phyloP scores from a whole-genome alignment of 1,140 invertebrate genomes.

The Drosophila grimshawi region DNA sequence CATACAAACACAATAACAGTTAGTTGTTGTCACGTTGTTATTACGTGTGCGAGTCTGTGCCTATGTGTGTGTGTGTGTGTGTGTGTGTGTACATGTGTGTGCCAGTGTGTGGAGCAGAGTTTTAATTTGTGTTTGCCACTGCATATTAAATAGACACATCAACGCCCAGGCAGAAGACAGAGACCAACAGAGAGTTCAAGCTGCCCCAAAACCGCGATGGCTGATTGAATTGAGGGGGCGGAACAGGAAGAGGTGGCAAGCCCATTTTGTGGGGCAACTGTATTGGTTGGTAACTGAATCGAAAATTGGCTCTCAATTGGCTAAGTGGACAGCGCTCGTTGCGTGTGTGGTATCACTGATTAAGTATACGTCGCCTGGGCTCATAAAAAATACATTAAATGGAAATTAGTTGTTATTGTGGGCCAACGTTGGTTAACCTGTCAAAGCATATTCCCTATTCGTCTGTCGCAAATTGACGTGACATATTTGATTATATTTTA shows the following conservation, averaged over 20 bases:
- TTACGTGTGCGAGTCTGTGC: constrained; percentile 23
- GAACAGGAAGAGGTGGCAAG: constrained; percentile 2
- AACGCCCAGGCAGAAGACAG: constrained; percentile 3
- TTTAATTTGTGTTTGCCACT: constrained; percentile 72
- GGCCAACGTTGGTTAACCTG: constrained; percentile 8
- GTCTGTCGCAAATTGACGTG: constrained; percentile 11
- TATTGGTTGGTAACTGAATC: constrained; percentile 6
- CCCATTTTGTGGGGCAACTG: constrained; percentile 41
- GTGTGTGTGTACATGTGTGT: no score
- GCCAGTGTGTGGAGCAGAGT: constrained; percentile 36
- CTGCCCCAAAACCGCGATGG: constrained; percentile 1
- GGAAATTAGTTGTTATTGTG: constrained; percentile 26
- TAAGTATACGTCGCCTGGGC: constrained; percentile 42
- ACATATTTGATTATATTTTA: constrained; percentile 24
- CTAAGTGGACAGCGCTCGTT: constrained; percentile 4
- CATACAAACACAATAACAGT: constrained; percentile 64
- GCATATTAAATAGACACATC: constrained; percentile 67
- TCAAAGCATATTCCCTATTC: constrained; percentile 8
- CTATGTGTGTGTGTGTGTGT: not conserved
- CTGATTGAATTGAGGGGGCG: constrained; percentile 56
- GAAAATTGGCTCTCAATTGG: constrained; percentile 39
- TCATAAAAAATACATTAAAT: constrained; percentile 50
- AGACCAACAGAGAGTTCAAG: not conserved
- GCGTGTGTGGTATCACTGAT: constrained; percentile 41
- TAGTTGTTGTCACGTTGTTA: constrained; percentile 34